phyloP scores from a whole-genome alignment of 1,140 invertebrate genomes.

The Nasonia longicornis region DNA sequence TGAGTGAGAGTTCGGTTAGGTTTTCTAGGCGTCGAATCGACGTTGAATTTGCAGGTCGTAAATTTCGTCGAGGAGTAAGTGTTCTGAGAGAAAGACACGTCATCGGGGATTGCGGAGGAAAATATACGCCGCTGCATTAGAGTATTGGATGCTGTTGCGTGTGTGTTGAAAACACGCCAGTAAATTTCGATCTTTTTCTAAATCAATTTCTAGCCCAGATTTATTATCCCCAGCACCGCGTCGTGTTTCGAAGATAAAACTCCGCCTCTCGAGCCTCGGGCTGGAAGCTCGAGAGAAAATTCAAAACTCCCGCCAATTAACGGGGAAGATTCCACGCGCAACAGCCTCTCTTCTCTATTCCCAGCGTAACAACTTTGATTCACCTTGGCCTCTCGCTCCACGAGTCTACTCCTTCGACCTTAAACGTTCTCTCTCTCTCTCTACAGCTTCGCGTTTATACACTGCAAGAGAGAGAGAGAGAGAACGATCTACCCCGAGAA shows the following conservation, averaged over 20 bases:
- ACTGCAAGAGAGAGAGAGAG: neutral
- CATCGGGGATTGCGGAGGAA: neutral
- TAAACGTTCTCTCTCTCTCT: neutral
- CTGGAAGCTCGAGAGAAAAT: neutral
- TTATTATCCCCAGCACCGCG: too few species aligned
- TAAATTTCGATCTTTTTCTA: neutral
- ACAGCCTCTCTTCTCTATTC: neutral
- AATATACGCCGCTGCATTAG: conserved; percentile 5
- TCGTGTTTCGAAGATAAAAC: neutral
- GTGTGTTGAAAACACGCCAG: neutral
- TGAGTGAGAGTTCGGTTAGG: neutral
- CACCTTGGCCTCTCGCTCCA: neutral
- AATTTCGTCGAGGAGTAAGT: conserved; percentile 34
- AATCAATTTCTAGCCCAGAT: too few species aligned
- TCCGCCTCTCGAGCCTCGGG: neutral
- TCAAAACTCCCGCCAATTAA: neutral
- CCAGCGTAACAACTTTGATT: conserved; percentile 10
- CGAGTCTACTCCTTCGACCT: neutral
- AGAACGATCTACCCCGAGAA: neutral
- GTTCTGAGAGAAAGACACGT: neutral
- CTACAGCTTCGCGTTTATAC: neutral
- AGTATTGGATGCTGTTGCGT: neutral
- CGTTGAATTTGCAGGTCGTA: conserved; percentile 15
- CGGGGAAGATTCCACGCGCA: neutral
- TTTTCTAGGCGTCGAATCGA: neutral